Base-by-base conservation (phyloP, 92 coral and sea anemone genomes). In the Porites evermanni region DNA sequence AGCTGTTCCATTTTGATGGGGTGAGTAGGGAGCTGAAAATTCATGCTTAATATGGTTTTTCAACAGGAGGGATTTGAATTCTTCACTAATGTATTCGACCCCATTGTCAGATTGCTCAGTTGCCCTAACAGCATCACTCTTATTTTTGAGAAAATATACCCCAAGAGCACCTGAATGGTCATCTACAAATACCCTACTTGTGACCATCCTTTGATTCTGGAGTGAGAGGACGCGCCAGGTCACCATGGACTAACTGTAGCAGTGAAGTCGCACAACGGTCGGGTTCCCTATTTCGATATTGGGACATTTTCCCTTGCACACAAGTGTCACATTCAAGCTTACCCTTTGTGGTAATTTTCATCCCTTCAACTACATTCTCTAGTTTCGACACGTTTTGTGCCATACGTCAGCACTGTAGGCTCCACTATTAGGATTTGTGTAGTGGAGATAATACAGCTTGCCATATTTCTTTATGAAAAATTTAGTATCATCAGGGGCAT, bases 201-300 rank as follows among this genome's bases (percentile, higher is more conserved):
- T 71, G 73, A 32, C 92, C 88, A 11, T 82, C 88, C 53, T 54
- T 70, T 26, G 82, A 81, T 72, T 16, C 75, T 58, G 88, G 88
- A 13, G 74, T 74, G 12, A 89, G 61, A 54, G 87, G 84, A 50
- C 89, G 89, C 26, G 89, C 93, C 12, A 89, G 75, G 70, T 89
- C 85, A 84, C 92, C 47, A 65, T 89, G 86, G 32, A 78, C 81
- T 7, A 78, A 78, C 26, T 78, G 70, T 4, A 78, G 70, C 32
- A 17, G 70, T 7, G 81, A 47, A 32, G 59, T 7, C 10, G 79
- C 81, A 13, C 70, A 29, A 8, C 70, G 26, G 26, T 78, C 79
- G 9, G 84, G 89, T 10, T 79, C 17, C 32, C 84, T 67, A 10
- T 85, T 85, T 51, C 64, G 70, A n/a, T 61, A 29, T 32, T 78